These are phyloP conservation scores for Glossophaga mutica DNA, from an alignment of 2,797 vertebrate genomes.

Conservation along the genomic window DNA sequence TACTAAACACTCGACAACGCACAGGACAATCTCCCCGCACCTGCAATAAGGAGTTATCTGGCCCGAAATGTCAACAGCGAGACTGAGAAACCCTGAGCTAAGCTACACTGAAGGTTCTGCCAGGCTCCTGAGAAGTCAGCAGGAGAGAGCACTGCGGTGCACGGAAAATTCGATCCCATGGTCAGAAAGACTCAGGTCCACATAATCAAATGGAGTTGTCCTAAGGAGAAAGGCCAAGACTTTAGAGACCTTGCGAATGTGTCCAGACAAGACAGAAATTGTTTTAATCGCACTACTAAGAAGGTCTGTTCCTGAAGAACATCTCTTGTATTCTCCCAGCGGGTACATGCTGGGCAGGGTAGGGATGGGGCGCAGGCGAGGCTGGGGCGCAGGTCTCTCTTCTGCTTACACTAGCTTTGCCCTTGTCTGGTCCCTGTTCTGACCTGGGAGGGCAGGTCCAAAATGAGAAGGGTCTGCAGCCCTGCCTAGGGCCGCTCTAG, in stretches of 20 bases:
- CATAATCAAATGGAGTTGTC: neutral
- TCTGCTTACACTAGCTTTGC: neutral
- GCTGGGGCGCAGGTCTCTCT: neutral
- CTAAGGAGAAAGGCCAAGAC: neutral
- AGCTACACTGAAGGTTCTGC: neutral
- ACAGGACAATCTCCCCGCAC: neutral
- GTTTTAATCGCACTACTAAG: neutral
- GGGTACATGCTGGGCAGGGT: neutral
- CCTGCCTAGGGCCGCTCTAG: neutral
- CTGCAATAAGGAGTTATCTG: neutral
- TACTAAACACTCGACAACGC: neutral
- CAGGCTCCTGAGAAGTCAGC: neutral
- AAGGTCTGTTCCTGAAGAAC: neutral
- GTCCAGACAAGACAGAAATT: neutral
- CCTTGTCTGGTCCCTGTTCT: neutral
- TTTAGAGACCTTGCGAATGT: neutral
- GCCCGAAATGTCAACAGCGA: neutral
- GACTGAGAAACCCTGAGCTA: neutral
- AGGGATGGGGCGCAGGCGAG: neutral
- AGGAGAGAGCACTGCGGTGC: neutral
- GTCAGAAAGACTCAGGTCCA: neutral
- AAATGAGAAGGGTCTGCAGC: neutral
- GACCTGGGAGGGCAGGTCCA: neutral
- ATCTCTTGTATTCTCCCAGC: neutral
- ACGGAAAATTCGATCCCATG: neutral